Conservation (phyloP, 2,888 invertebrate genomes). For the Ectobius pallidus region DNA sequence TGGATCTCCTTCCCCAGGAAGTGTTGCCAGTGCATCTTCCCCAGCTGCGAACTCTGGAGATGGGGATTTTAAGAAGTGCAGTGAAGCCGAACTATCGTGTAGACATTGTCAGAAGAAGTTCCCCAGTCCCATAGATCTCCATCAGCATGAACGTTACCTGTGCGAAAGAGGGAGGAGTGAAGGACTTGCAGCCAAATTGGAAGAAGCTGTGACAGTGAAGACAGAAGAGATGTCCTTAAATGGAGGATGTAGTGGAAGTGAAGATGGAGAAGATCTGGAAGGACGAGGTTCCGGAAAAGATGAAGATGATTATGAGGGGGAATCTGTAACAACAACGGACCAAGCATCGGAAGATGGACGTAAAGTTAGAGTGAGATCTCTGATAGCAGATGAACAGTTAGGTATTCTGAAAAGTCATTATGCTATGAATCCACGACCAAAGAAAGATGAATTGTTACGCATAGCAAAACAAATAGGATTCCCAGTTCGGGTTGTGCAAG, state of each 20-base stretch:
- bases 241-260: slow-evolving; percentile 62
- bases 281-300: slow-evolving; percentile 47
- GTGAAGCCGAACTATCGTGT: slow-evolving; percentile 56
- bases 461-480: slow-evolving; percentile 81
- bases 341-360: slow-evolving; percentile 63
- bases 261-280: slow-evolving; percentile 63
- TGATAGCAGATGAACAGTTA: slow-evolving; percentile 94
- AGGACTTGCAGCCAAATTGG: slow-evolving; percentile 78
- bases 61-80: background rate
- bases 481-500: slow-evolving; percentile 83
- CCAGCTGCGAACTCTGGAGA: slow-evolving; percentile 13
- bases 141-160: slow-evolving; percentile 71
- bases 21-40: slow-evolving; percentile 41
- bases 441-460: slow-evolving; percentile 89
- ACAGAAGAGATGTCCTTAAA: slow-evolving; percentile 57
- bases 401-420: slow-evolving; percentile 88
- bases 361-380: slow-evolving; percentile 89
- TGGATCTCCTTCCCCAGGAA: slow-evolving; percentile 57
- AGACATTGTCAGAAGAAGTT: slow-evolving; percentile 65
- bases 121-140: slow-evolving; percentile 63
- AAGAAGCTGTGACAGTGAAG: slow-evolving; percentile 65
- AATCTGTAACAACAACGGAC: slow-evolving; percentile 45
- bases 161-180: slow-evolving; percentile 60
- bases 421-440: slow-evolving; percentile 88
- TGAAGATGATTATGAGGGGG: slow-evolving; percentile 50